A percentile compares a stretch with the other conserved stretches of the same genome.
phyloP scores from a whole-genome alignment of 2,888 invertebrate species.

The Calliopum simillimum region DNA sequence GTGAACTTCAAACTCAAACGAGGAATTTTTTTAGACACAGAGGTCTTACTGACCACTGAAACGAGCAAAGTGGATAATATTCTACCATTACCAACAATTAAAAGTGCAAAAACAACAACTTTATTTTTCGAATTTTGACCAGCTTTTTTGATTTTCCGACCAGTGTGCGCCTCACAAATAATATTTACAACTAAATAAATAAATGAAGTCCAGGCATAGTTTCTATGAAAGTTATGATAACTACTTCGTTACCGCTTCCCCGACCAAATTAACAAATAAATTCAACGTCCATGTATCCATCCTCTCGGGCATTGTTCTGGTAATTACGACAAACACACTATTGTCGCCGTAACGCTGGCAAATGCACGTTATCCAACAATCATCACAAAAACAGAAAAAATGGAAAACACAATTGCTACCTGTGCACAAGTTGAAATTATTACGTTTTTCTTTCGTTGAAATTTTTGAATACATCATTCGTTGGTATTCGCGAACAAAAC shows the following conservation, averaged over 20 bases:
- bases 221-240: too few relatives aligned
- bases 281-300: background rate
- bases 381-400: background rate
- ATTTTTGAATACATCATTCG: background rate
- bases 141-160: too few relatives aligned
- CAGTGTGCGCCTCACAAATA: too few relatives aligned
- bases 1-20: too few relatives aligned
- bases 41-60: too few relatives aligned
- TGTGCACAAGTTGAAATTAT: background rate
- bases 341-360: slow-evolving; percentile 4
- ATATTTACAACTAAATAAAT: too few relatives aligned
- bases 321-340: slow-evolving; percentile 17
- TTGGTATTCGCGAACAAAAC: background rate
- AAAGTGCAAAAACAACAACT: too few relatives aligned
- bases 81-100: too few relatives aligned
- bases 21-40: too few relatives aligned
- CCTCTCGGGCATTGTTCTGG: background rate
- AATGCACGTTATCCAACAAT: background rate
- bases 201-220: too few relatives aligned
- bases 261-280: background rate
- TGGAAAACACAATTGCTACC: background rate
- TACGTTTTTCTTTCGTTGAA: background rate
- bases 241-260: background rate
- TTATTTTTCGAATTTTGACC: too few relatives aligned
- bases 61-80: too few relatives aligned